phyloP scores from a whole-genome alignment of 1,140 invertebrate genomes.

The Drepana arcuata region DNA sequence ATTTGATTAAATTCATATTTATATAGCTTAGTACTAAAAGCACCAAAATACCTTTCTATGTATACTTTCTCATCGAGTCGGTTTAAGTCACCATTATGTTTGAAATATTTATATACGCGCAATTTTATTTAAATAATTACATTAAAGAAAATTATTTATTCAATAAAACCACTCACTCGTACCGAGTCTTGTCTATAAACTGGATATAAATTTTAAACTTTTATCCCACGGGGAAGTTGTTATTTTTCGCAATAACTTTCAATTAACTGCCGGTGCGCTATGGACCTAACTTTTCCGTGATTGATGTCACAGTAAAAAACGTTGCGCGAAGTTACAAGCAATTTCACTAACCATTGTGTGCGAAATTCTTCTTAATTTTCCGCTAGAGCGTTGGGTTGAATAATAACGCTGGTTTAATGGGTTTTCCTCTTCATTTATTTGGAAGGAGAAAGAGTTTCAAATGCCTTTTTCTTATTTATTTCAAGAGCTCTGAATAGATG shows the following conservation, averaged over 20 bases:
- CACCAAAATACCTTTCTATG: too few relatives aligned
- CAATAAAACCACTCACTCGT: too few relatives aligned
- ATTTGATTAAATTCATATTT: too few relatives aligned
- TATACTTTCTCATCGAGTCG: too few relatives aligned
- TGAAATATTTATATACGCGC: too few relatives aligned
- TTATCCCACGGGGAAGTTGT: not conserved
- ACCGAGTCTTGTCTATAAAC: too few relatives aligned
- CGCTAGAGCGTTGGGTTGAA: slow-evolving; percentile 26
- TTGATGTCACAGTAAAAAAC: slow-evolving; percentile 19
- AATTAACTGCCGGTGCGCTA: slow-evolving; percentile 11
- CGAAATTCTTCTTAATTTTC: slow-evolving; percentile 38
- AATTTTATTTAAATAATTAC: too few relatives aligned
- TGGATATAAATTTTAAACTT: slow-evolving; percentile 3
- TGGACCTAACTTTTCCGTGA: slow-evolving; percentile 14
- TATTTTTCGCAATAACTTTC: slow-evolving; percentile 19
- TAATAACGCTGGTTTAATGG: slow-evolving; percentile 33
- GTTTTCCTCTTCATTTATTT: slow-evolving; percentile 26
- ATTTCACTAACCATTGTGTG: slow-evolving; percentile 29
- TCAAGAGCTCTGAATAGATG: too few relatives aligned
- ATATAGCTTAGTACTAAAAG: too few relatives aligned
- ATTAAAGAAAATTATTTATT: too few relatives aligned
- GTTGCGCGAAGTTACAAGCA: slow-evolving; percentile 15
- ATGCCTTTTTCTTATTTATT: too few relatives aligned
- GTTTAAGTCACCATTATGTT: too few relatives aligned
- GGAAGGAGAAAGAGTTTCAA: slow-evolving; percentile 8